Conservation (phyloP, 2,113 vertebrate genomes). For the Pipa parva region DNA sequence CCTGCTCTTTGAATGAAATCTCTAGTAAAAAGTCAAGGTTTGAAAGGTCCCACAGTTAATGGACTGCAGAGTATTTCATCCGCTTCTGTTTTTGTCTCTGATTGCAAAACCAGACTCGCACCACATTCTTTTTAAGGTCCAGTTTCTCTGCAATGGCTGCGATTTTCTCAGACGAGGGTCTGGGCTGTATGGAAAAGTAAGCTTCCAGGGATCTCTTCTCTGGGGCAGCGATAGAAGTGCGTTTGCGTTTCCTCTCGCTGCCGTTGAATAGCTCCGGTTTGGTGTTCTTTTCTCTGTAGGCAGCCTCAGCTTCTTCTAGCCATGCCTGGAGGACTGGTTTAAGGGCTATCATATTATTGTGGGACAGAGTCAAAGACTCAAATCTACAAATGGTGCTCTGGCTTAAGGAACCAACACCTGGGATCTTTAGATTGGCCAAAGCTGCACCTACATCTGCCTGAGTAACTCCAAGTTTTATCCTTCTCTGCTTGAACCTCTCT, state of each 20-base stretch:
- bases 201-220: constrained; percentile 91
- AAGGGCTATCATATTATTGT: constrained; percentile 93
- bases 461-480: constrained; percentile 87
- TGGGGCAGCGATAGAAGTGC: constrained; percentile 87
- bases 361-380: constrained; percentile 87
- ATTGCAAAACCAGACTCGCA: constrained; percentile 93
- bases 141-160: constrained; percentile 88
- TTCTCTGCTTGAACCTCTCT: constrained; percentile 84
- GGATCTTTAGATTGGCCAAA: constrained; percentile 85
- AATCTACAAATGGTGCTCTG: constrained; percentile 96
- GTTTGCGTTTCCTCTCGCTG: constrained; percentile 78
- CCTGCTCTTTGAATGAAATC: constrained; percentile 52
- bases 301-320: constrained; percentile 87
- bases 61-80: constrained; percentile 89
- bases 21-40: constrained; percentile 39
- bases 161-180: constrained; percentile 88
- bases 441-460: constrained; percentile 88
- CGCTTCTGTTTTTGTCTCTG: constrained; percentile 92
- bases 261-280: constrained; percentile 79
- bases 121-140: constrained; percentile 92
- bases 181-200: constrained; percentile 87
- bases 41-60: constrained; percentile 57
- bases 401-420: constrained; percentile 87
- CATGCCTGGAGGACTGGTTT: constrained; percentile 88
- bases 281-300: constrained; percentile 74